These are phyloP conservation scores for Zaprionus taronus DNA, from an alignment of 1,140 invertebrate genomes.

Conservation along the genomic window DNA sequence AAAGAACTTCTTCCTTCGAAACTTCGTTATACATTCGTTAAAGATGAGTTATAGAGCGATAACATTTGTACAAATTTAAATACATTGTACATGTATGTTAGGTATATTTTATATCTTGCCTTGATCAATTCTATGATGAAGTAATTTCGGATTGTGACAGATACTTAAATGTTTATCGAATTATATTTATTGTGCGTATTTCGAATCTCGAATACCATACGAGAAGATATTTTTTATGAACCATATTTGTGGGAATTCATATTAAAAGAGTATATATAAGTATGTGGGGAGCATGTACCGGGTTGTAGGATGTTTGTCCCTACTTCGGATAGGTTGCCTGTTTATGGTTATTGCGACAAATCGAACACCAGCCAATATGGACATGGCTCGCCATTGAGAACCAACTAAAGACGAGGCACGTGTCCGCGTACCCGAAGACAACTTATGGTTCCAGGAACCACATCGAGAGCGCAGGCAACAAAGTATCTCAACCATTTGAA, in stretches of 20 bases:
- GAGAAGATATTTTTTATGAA: slow-evolving; percentile 11
- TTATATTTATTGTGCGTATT: background rate
- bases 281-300: slow-evolving; percentile 15
- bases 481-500: slow-evolving; percentile 58
- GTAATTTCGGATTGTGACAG: background rate
- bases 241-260: slow-evolving; percentile 26
- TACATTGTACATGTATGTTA: no score
- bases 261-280: slow-evolving; percentile 8
- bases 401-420: slow-evolving; percentile 52
- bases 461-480: slow-evolving; percentile 8
- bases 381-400: slow-evolving; percentile 44
- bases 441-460: slow-evolving; percentile 42
- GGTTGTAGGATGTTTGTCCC: slow-evolving; percentile 22
- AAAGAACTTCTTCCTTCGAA: slow-evolving; percentile 55
- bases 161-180: background rate
- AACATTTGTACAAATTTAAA: no score
- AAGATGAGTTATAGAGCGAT: slow-evolving; percentile 53
- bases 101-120: background rate
- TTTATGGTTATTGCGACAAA: slow-evolving; percentile 65
- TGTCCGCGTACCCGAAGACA: slow-evolving; percentile 31
- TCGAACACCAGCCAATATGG: slow-evolving; percentile 70
- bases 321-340: slow-evolving; percentile 46
- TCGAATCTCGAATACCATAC: background rate
- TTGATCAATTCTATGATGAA: background rate
- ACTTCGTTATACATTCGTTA: slow-evolving; percentile 49